Percentiles rank a stretch among this genome's conserved stretches.
These are phyloP conservation scores for Lycopodina hypogea DNA, from an alignment of 37 sponge, comb jelly and placozoan genomes.

Conservation along the genomic window DNA sequence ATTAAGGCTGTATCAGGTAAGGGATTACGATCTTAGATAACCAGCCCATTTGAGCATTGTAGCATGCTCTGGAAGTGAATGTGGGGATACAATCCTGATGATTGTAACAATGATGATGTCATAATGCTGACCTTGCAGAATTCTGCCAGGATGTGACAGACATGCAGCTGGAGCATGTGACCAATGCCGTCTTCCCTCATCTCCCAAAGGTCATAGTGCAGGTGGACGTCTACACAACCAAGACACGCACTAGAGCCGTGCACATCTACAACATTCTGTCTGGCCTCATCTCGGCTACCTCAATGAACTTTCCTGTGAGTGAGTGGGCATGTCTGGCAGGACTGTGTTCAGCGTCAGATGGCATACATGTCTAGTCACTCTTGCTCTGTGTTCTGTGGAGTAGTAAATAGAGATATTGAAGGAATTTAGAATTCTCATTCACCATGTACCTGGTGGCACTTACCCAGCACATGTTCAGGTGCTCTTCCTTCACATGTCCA, in stretches of 20 bases:
- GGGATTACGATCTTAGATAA: no score
- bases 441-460: no score
- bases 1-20: background rate
- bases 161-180: slow-evolving; percentile 49
- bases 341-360: no score
- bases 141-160: slow-evolving; percentile 63
- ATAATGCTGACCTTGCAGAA: slow-evolving; percentile 22
- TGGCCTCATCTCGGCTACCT: slow-evolving; percentile 32
- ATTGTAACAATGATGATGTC: background rate
- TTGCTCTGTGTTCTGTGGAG: background rate
- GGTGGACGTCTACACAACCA: slow-evolving; percentile 36
- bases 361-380: background rate
- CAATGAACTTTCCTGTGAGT: slow-evolving; percentile 48
- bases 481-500: no score
- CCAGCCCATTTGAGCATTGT: no score
- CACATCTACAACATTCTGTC: slow-evolving; percentile 50
- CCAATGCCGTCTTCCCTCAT: slow-evolving; percentile 47
- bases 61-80: no score
- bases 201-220: slow-evolving; percentile 51
- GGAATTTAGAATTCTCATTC: no score
- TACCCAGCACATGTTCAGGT: no score
- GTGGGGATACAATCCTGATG: no score
- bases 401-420: background rate
- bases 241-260: slow-evolving; percentile 58
- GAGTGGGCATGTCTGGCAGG: background rate